Conservation (phyloP, 2,113 vertebrate species). For the Elanoides forficatus region DNA sequence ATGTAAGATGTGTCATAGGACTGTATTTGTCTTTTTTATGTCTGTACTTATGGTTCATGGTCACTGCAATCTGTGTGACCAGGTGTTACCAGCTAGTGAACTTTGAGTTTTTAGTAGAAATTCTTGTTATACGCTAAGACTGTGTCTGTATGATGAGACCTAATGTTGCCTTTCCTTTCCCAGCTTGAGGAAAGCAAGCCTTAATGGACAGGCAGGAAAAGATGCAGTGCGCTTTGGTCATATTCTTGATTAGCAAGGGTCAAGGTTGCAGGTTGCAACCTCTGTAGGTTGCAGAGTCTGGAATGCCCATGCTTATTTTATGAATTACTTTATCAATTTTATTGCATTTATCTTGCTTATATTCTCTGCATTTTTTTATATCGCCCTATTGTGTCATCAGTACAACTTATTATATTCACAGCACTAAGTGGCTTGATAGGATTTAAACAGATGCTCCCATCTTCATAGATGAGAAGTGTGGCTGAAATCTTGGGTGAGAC, state of each 20-base stretch:
- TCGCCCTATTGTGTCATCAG: background rate
- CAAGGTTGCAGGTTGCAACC: background rate
- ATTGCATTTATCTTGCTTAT: background rate
- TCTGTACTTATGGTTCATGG: background rate
- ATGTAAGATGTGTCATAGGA: background rate
- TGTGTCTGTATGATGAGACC: background rate
- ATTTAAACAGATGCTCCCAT: background rate
- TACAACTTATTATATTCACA: background rate
- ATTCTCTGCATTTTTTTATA: background rate
- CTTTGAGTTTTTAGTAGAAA: background rate
- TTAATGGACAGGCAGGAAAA: background rate
- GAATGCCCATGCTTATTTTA: background rate
- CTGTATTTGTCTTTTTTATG: background rate
- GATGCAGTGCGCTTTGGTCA: fast-evolving
- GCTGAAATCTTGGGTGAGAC: background rate
- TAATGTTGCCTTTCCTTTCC: background rate
- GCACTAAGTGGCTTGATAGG: background rate
- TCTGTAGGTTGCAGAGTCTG: background rate
- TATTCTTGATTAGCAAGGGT: background rate
- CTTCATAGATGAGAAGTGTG: background rate
- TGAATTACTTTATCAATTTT: background rate
- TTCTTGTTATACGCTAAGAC: background rate
- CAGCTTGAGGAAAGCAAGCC: background rate
- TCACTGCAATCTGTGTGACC: background rate
- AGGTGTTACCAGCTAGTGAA: background rate